Evolutionary conservation across 1,140 invertebrate species (phyloP).

Genomic region (Aricia agestis): DNA sequence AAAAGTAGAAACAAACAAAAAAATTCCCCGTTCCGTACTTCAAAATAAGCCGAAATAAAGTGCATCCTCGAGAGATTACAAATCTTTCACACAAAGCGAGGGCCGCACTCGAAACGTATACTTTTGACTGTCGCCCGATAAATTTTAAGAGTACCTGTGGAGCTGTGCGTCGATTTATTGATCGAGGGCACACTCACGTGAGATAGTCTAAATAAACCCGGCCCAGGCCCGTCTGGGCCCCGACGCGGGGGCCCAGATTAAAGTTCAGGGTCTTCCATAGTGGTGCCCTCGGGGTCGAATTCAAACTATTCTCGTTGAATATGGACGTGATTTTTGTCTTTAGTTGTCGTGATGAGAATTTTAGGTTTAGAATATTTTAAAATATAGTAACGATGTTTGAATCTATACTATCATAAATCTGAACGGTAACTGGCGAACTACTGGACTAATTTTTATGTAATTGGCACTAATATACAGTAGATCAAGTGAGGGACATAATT

Average conservation of each 20-base stretch:
- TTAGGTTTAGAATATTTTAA: too few species aligned
- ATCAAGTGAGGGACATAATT: too few species aligned
- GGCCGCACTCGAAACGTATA: background rate
- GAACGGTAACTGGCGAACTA: too few species aligned
- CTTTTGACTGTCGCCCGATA: background rate
- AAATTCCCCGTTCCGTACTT: background rate
- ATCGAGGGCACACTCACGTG: constrained; percentile 21
- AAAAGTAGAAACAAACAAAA: background rate
- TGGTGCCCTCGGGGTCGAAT: too few species aligned
- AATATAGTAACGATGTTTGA: too few species aligned
- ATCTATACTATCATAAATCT: too few species aligned
- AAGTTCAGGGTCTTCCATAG: background rate
- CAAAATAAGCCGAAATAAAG: background rate
- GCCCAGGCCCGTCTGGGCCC: background rate
- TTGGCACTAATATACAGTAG: too few species aligned
- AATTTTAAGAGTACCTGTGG: constrained; percentile 23
- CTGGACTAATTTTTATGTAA: too few species aligned
- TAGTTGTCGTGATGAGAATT: too few species aligned
- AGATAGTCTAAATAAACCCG: background rate
- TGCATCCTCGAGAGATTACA: background rate
- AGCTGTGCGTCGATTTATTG: constrained; percentile 34
- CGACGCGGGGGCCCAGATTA: constrained; percentile 1
- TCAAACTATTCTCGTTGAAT: too few species aligned
- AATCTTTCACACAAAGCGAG: background rate
- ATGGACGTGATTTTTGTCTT: background rate